A percentile compares a stretch with the other conserved stretches of the same genome.
phyloP scores from a whole-genome alignment of 2,113 vertebrate genomes.

The Onychostruthus taczanowskii region DNA sequence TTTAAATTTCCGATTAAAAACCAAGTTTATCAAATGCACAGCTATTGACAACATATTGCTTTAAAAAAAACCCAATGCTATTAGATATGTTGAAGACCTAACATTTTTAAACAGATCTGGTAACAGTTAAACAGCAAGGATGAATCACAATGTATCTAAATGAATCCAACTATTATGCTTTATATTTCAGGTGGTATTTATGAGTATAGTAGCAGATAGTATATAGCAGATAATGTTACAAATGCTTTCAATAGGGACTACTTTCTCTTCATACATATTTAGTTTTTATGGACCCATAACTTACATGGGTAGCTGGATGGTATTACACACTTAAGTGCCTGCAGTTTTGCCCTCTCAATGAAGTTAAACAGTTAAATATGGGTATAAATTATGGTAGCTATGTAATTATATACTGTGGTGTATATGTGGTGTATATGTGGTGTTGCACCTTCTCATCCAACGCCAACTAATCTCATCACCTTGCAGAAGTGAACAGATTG shows the following conservation, averaged over 20 bases:
- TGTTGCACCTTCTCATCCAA: neutral
- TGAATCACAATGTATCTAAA: neutral
- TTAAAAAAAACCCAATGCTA: neutral
- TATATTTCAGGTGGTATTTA: neutral
- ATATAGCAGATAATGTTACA: neutral
- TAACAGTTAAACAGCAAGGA: neutral
- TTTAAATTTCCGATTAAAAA: neutral
- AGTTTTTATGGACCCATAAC: neutral
- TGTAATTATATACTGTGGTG: neutral
- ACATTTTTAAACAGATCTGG: neutral
- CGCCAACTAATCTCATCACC: accelerated
- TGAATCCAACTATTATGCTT: neutral
- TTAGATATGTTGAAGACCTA: neutral
- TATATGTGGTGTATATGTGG: neutral
- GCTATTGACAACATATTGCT: neutral
- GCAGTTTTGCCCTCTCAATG: neutral
- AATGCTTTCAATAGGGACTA: neutral
- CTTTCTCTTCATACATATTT: neutral
- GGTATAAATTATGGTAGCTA: neutral
- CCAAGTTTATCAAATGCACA: neutral
- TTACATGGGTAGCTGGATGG: neutral
- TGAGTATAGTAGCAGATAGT: neutral
- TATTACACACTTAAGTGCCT: neutral
- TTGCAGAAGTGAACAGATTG: neutral
- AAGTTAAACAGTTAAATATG: neutral